Base-by-base conservation (phyloP, 1,140 invertebrate genomes). In the Drosophila subobscura region DNA sequence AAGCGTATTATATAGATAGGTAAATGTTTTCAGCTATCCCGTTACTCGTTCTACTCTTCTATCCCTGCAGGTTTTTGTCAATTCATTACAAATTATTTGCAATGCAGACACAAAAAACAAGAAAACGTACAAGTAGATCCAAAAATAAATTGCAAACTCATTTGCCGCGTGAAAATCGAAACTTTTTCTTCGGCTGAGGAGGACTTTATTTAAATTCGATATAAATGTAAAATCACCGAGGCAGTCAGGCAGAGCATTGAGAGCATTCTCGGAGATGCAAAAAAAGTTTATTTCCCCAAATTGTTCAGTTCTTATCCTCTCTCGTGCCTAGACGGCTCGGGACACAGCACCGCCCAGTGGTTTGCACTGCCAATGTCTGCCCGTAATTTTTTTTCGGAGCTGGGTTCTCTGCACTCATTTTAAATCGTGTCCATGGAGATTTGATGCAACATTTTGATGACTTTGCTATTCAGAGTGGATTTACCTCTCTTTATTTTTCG, bases 71-170 rank as follows among this genome's bases (percentile, higher is more conserved):
- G 72, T 78, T 89, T 81, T 55, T 88, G 75, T 76, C 77, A 83
- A 88, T 88, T 88, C 83, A 89, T 83, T 88, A 79, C 64, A 77
- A 77, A 77, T 85, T 80, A 80, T 80, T 85, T 77, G 72, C 60
- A 63, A 56, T 54, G 20, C 37, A 37, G 49, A 53, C 25, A 44
- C 33, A 60, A 63, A 56, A 59, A 57, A 55, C 42, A 60, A 56
- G 49, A n/a, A 12, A 45, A 55, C 25, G n/a, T 20, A 20, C 16
- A 20, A 20, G 16, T 58, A 60, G 52, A 51, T 46, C 10, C 22
- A 29, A 53, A 77, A 81, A 76, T 70, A 88, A 88, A 79, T 83
- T 88, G 83, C 79, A 79, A 81, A 88, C 67, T 88, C 83, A 88
- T 89, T 88, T 81, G 55, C 57, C 49, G 65, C 64, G 67, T 61